Base-by-base conservation (phyloP, 92 coral and sea anemone genomes). In the Isaurus tuberculatus region DNA sequence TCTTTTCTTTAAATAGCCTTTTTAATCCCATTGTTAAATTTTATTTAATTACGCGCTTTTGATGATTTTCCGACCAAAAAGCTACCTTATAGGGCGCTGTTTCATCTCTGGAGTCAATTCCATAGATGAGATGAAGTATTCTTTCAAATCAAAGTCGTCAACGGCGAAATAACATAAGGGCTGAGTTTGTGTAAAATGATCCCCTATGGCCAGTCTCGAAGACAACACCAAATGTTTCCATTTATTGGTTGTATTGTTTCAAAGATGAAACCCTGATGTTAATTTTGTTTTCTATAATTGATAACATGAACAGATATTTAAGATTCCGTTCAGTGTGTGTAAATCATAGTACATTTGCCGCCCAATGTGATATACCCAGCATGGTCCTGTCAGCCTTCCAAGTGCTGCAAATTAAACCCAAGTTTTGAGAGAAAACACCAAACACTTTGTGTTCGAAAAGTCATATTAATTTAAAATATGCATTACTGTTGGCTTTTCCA, bases 391-490 rank as follows among this genome's bases (percentile, higher is more conserved):
- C 82, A 77, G 6, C 53, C 22, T 61, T 77, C 51, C 57, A 60
- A 77, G 32, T 60, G 80, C 16, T 10, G 6, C 27, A 46, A 63
- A 72, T 9, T 22, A 22, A 58, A 74, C 25, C 69, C 19, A 57
- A 32, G 70, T 57, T 77, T 77, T 11, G 67, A 77, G 11, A 77
- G 14, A 77, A 77, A 77, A 77, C 80, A 53, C 46, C 11, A 60
- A 4, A 22, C 30, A 26, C 0, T 42, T 58, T 77, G 64, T 29
- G 17, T 22, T 60, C 53, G 22, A 57, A 42, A 19, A 22, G 70
- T 60, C 49, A 36, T 16, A 74, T 55, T 67, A 15, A 77, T 57
- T 40, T n/a, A 8, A 34, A 8, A 0, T 5, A 25, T 48, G 51
- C 6, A 14, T 17, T 17, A 7, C 8, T 77, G 53, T 58, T 77